Percentiles rank a stretch among this genome's conserved stretches.
phyloP scores from a whole-genome alignment of 2,113 vertebrate genomes.

The Platycercus adscitus region DNA sequence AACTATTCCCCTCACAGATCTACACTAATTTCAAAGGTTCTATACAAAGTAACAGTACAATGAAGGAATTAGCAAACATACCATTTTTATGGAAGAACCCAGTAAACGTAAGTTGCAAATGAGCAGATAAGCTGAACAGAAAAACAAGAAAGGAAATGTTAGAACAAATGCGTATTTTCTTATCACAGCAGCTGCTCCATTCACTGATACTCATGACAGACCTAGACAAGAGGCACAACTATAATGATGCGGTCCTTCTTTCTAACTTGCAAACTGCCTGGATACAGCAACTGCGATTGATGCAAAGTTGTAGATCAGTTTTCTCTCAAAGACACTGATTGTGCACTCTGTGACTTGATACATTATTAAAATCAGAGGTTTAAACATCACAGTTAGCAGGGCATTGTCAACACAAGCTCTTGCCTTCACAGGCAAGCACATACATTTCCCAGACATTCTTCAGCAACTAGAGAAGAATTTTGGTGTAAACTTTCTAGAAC shows the following conservation, averaged over 20 bases:
- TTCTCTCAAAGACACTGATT: not conserved
- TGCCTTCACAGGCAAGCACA: not conserved
- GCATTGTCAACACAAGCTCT: not conserved
- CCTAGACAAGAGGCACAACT: not conserved
- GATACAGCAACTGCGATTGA: not conserved
- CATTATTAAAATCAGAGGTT: not conserved
- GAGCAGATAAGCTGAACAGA: conserved; percentile 89
- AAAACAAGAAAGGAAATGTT: conserved; percentile 11
- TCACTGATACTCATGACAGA: not conserved
- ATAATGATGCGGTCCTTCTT: not conserved
- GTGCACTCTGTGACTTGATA: not conserved
- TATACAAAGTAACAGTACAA: not conserved
- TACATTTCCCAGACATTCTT: not conserved
- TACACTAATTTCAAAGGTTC: not conserved
- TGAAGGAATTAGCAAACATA: conserved; percentile 70
- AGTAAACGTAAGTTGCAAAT: conserved; percentile 98
- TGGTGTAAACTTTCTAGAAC: not conserved
- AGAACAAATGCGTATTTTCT: not conserved
- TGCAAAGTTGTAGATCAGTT: not conserved
- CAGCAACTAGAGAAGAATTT: not conserved
- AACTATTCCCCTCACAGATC: not conserved
- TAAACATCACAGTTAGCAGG: not conserved
- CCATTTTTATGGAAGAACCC: conserved; percentile 99
- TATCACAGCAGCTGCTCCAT: not conserved
- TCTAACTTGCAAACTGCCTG: not conserved